Evolutionary conservation across 1,140 invertebrate genomes (phyloP), one percentile per base, ranked within the genome.

Genomic region (Dendrolimus kikuchii): DNA sequence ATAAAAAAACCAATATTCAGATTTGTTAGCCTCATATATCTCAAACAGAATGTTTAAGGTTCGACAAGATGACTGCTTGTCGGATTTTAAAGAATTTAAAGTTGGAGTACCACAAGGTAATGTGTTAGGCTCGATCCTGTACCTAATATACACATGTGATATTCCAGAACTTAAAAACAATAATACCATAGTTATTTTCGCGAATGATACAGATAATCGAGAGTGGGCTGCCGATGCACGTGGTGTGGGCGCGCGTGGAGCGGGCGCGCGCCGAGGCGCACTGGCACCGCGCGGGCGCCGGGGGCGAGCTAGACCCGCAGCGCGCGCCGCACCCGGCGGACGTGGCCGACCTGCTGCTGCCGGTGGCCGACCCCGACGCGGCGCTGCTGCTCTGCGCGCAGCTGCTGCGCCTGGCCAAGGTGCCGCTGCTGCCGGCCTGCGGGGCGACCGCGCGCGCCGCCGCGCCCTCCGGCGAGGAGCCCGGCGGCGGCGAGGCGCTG

Each of bases 221-320:
- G 9, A 72, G 72, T 64, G 77, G 77, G 5, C 57, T 81, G 68
- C 77, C 77, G 55, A 64, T 66, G 51, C 43, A 55, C 57, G 64
- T 62, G 58, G 64, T 76, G 60, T 79, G 77, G 77, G 73, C 68
- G 70, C 73, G 81, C 57, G 73, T 77, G 62, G 71, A 72, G 64
- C 73, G 71, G 1, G 62, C 66, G 51, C 71, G 74, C 49, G 77
- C 59, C 42, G 68, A 62, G 6, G 63, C 58, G 53, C 76, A 73
- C 68, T 79, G 76, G 75, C 65, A 66, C 9, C 42, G 44, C 36
- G 46, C 51, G 7, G 44, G 46, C 43, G 40, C 23, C 36, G 57
- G 5, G 7, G 55, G 8, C n/a, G 57, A 37, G 42, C 55, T 63
- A 40, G 71, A 74, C 66, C 71, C 73, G 57, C 71, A 74, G 64